Evolutionary conservation across 2,797 vertebrate species (phyloP).

Genomic region (Urosaurus nigricauda): DNA sequence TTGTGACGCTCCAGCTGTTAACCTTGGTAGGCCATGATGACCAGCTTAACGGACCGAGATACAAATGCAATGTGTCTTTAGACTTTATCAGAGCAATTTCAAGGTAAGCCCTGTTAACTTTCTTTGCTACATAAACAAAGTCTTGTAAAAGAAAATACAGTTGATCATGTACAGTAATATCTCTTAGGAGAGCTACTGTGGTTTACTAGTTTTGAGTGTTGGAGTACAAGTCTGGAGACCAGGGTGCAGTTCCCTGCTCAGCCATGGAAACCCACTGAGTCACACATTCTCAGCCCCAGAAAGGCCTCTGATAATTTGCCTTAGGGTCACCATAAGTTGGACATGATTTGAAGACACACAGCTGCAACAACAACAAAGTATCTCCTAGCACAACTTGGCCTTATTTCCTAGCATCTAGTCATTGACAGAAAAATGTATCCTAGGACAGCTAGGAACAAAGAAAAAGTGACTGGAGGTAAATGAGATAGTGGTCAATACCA

Average conservation of each 20-base stretch:
- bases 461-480: constrained; percentile 1
- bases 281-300: no score
- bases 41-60: constrained; percentile 93
- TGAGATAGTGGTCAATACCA: neutral
- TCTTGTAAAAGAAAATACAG: constrained; percentile 36
- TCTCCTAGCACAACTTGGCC: constrained; percentile 20
- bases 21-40: constrained; percentile 88
- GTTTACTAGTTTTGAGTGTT: no score
- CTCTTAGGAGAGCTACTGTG: no score
- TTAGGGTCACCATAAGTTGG: no score
- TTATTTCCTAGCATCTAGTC: constrained; percentile 38
- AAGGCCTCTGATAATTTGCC: no score
- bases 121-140: constrained; percentile 39
- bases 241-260: no score
- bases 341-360: no score
- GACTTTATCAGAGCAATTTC: constrained; percentile 92
- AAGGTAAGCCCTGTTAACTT: constrained; percentile 70
- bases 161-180: constrained; percentile 56
- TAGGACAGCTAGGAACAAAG: constrained; percentile 47
- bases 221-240: no score
- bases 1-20: constrained; percentile 90
- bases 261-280: no score
- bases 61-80: constrained; percentile 94
- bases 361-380: neutral
- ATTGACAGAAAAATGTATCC: constrained; percentile 37